These are phyloP conservation scores for Zhuqinia jingwanae DNA, from an alignment of 2,888 invertebrate species.

Conservation along the genomic window DNA sequence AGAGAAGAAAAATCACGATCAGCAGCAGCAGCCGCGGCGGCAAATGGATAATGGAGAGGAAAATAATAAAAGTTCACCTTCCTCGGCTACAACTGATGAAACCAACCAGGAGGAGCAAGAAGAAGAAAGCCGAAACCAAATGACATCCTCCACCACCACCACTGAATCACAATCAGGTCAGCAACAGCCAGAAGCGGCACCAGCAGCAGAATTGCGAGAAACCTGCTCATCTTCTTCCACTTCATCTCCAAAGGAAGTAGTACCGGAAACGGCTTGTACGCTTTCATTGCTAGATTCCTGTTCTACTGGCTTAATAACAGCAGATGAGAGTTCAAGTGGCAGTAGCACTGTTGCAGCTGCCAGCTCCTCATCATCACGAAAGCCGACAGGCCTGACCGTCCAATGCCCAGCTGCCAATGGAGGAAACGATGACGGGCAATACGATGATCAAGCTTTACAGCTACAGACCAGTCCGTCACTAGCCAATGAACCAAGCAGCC, in stretches of 20 bases:
- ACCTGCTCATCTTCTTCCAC: conserved; percentile 30
- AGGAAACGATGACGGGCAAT: conserved; percentile 57
- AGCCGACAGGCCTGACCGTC: conserved; percentile 76
- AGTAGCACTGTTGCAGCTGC: background rate
- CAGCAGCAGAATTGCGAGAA: conserved; percentile 29
- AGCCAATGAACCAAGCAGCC: conserved; percentile 78
- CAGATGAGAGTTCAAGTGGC: background rate
- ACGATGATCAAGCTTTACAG: conserved; percentile 62
- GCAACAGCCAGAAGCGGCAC: conserved; percentile 9
- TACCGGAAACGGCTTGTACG: conserved; percentile 32
- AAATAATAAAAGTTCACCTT: conserved; percentile 36
- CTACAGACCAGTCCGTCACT: conserved; percentile 70
- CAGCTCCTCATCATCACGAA: conserved; percentile 62
- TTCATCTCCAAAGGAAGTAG: conserved; percentile 53
- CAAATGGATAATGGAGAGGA: conserved; percentile 55
- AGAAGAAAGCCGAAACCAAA: conserved; percentile 37
- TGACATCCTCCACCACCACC: conserved; percentile 31
- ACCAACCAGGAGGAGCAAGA: conserved; percentile 23
- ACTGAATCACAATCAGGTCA: conserved; percentile 59
- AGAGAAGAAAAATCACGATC: background rate
- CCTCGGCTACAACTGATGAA: conserved; percentile 1
- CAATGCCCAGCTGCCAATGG: conserved; percentile 61
- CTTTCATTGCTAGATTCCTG: conserved; percentile 35
- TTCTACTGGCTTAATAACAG: conserved; percentile 4
- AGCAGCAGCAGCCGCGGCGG: conserved; percentile 38